These are phyloP conservation scores for Trachelipus rathkii DNA, from an alignment of 1,140 invertebrate genomes.

Conservation along the genomic window DNA sequence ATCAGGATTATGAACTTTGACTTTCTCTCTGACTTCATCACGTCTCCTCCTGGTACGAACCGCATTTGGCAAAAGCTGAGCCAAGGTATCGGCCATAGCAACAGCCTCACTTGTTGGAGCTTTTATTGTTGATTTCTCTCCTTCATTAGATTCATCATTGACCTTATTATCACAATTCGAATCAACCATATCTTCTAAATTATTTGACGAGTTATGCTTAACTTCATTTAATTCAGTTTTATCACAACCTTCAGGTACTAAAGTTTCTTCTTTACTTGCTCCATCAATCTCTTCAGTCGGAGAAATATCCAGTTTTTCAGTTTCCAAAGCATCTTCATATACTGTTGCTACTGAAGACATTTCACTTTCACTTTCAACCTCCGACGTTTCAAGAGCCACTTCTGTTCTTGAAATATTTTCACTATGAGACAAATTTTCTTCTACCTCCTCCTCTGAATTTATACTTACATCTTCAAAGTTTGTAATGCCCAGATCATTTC, in stretches of 20 bases:
- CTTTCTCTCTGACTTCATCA: conserved; percentile 41
- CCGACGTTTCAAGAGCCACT: too few species aligned
- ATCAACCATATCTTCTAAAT: neutral
- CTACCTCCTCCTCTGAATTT: too few species aligned
- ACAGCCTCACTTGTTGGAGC: neutral
- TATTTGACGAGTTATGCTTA: neutral
- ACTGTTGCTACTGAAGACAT: too few species aligned
- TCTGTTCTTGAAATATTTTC: too few species aligned
- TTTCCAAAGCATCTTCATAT: too few species aligned
- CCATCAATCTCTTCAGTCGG: neutral
- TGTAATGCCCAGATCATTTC: too few species aligned
- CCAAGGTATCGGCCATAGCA: neutral
- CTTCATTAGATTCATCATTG: conserved; percentile 26
- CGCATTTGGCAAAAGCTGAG: conserved; percentile 4
- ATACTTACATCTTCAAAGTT: too few species aligned
- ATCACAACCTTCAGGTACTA: too few species aligned
- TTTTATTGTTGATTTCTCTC: neutral
- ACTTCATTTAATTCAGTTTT: neutral
- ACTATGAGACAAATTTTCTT: too few species aligned
- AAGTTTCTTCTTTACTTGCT: neutral
- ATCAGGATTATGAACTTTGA: conserved; percentile 44
- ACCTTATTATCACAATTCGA: conserved; percentile 39
- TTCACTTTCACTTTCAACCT: too few species aligned
- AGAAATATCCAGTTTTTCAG: too few species aligned
- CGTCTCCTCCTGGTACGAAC: conserved; percentile 37